phyloP scores from a whole-genome alignment of 2,797 vertebrate genomes.

The Pampus argenteus region DNA sequence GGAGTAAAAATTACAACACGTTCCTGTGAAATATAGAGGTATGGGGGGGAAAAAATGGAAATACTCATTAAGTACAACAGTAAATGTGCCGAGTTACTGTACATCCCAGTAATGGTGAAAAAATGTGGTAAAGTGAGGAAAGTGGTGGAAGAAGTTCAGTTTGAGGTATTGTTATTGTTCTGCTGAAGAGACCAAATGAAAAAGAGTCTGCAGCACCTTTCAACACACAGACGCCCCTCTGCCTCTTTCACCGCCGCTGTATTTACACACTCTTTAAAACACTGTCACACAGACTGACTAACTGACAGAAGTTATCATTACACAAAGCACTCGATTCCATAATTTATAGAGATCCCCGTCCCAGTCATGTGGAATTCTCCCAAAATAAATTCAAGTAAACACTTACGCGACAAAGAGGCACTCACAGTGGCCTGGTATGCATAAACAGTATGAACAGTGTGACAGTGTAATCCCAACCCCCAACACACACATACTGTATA shows the following conservation, averaged over 20 bases:
- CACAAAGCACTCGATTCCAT: conserved; percentile 93
- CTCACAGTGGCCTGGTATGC: conserved; percentile 93
- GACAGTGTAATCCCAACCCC: conserved; percentile 89
- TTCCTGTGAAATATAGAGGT: background rate
- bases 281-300: conserved; percentile 83
- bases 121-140: conserved; percentile 1
- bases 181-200: conserved; percentile 50
- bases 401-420: conserved; percentile 94
- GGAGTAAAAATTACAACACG: no score
- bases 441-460: conserved; percentile 94
- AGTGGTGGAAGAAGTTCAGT: conserved; percentile 28
- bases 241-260: conserved; percentile 62
- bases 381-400: conserved; percentile 98
- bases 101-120: background rate
- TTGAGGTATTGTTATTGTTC: conserved; percentile 58
- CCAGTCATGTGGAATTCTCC: conserved; percentile 94
- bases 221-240: conserved; percentile 69
- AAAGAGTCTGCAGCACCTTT: conserved; percentile 66
- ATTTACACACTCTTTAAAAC: conserved; percentile 79
- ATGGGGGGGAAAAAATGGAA: background rate
- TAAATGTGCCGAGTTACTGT: background rate
- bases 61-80: background rate
- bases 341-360: conserved; percentile 95
- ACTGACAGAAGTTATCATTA: conserved; percentile 93
- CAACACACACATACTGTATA: conserved; percentile 5